These are phyloP conservation scores for Ambastaia sidthimunki DNA, from an alignment of 2,797 vertebrate species.

Conservation along the genomic window DNA sequence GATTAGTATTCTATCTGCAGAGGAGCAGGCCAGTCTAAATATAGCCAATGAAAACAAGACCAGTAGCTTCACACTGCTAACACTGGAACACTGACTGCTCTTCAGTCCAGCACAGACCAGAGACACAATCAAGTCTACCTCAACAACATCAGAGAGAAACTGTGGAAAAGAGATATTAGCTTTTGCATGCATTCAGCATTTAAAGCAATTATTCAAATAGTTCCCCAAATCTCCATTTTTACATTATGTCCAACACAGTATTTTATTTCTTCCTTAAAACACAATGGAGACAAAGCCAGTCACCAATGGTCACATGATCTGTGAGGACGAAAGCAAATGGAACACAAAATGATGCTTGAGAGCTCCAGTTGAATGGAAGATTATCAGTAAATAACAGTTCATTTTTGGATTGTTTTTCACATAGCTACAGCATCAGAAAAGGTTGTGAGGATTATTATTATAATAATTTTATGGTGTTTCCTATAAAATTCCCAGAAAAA, in stretches of 20 bases:
- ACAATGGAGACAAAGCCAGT: not conserved
- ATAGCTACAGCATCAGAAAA: too few species aligned
- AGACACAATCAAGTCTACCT: not conserved
- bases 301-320: not conserved
- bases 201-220: not conserved
- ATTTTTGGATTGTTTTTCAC: too few species aligned
- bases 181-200: not conserved
- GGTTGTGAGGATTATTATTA: too few species aligned
- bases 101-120: constrained; percentile 34
- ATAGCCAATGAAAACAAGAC: constrained; percentile 69
- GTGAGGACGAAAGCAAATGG: not conserved
- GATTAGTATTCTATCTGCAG: constrained; percentile 79
- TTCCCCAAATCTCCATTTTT: not conserved
- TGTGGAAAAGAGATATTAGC: not conserved
- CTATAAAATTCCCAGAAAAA: too few species aligned
- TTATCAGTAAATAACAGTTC: too few species aligned
- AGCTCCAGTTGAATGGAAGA: not conserved
- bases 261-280: not conserved
- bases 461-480: too few species aligned
- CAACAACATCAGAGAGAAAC: not conserved
- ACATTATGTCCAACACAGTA: not conserved
- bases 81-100: constrained; percentile 46
- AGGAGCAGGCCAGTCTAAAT: constrained; percentile 76
- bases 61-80: constrained; percentile 48
- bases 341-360: not conserved